These are phyloP conservation scores for Phataginus tetradactyla DNA, from an alignment of 2,797 vertebrate species.

Conservation along the genomic window DNA sequence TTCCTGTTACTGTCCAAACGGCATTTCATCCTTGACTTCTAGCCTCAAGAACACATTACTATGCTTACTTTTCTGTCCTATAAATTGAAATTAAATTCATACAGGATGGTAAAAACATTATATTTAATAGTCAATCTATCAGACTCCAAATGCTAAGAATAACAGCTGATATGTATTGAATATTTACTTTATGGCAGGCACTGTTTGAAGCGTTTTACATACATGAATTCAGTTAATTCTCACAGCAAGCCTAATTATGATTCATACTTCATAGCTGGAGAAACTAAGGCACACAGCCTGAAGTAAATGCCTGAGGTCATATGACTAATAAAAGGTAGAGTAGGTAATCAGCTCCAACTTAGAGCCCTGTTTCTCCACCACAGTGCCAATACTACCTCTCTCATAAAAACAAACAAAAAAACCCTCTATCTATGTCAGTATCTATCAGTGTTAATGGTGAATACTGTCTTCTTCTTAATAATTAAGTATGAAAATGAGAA, in stretches of 20 bases:
- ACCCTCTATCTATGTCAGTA: background rate
- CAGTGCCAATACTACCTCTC: background rate
- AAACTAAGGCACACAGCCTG: background rate
- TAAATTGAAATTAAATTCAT: slow-evolving; percentile 71
- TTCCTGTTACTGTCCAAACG: slow-evolving; percentile 28
- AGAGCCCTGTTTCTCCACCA: background rate
- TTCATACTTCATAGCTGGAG: background rate
- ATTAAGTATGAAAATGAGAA: background rate
- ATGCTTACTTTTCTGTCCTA: slow-evolving; percentile 42
- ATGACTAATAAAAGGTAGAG: background rate
- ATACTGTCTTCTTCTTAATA: background rate
- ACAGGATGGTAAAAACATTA: slow-evolving; percentile 60
- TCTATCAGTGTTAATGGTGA: background rate
- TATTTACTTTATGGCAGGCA: background rate
- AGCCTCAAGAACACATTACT: background rate
- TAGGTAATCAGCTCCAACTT: background rate
- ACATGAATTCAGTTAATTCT: slow-evolving; percentile 27
- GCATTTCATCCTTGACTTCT: slow-evolving; percentile 35
- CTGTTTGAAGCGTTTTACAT: background rate
- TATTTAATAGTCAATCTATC: slow-evolving; percentile 68
- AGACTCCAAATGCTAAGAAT: slow-evolving; percentile 48
- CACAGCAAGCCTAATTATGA: background rate
- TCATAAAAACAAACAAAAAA: background rate
- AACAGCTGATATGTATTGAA: slow-evolving; percentile 39
- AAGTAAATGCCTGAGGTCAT: background rate